A percentile compares a stretch with the other conserved stretches of the same genome.
These are phyloP conservation scores for Pteropus rufus DNA, from an alignment of 2,797 vertebrate genomes.

Conservation along the genomic window DNA sequence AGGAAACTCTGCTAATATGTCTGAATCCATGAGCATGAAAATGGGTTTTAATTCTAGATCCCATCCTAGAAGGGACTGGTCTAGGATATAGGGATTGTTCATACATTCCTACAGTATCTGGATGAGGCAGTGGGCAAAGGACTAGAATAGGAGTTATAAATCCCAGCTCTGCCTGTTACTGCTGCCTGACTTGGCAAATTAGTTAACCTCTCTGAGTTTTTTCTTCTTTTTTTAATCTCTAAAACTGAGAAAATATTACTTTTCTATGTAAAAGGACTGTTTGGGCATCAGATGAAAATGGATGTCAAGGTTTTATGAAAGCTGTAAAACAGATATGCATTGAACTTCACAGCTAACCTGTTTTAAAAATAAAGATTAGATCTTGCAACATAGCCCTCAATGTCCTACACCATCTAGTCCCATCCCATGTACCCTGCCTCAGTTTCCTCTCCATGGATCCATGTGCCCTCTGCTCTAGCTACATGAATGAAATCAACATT, in stretches of 20 bases:
- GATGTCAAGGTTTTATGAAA: conserved; percentile 1
- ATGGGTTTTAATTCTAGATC: neutral
- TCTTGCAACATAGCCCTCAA: neutral
- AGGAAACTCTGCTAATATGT: neutral
- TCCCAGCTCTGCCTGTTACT: neutral
- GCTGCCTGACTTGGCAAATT: neutral
- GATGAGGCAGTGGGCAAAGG: neutral
- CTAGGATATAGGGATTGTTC: no score
- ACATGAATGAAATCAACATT: neutral
- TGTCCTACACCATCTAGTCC: neutral
- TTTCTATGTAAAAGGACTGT: neutral
- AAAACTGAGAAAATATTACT: neutral
- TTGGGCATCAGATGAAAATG: neutral
- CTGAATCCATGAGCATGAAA: neutral
- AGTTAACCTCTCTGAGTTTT: neutral
- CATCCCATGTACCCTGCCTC: neutral
- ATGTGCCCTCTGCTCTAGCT: neutral
- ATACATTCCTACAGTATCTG: neutral
- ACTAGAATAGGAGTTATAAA: neutral
- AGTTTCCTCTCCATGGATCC: neutral
- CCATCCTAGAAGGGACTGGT: no score
- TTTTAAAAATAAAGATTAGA: neutral
- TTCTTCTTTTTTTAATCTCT: neutral
- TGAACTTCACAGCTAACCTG: neutral
- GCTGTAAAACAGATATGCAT: neutral